Evolutionary conservation across 2,113 vertebrate genomes (phyloP).

Genomic region (Otis tarda): DNA sequence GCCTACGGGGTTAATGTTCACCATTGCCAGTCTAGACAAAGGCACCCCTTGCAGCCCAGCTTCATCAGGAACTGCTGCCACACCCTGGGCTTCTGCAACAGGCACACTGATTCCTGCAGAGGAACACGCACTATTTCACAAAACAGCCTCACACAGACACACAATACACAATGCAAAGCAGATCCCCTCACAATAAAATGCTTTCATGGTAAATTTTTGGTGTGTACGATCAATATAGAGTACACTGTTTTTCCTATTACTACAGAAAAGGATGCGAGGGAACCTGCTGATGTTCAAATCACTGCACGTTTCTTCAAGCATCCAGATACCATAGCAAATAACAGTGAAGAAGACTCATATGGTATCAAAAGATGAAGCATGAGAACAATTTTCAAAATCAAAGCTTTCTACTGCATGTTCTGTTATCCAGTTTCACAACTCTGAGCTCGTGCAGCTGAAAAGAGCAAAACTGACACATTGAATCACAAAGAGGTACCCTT

Average conservation of each 20-base stretch:
- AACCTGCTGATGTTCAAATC: background rate
- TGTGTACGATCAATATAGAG: background rate
- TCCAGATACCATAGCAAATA: background rate
- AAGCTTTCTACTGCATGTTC: background rate
- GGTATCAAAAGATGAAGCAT: background rate
- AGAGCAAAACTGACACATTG: background rate
- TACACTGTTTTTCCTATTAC: background rate
- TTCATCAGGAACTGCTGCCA: background rate
- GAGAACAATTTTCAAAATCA: background rate
- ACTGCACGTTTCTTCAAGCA: background rate
- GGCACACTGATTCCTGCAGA: background rate
- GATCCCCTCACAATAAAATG: background rate
- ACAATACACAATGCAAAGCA: background rate
- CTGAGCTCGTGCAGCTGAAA: background rate
- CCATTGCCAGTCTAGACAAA: background rate
- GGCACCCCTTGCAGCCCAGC: background rate
- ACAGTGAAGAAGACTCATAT: background rate
- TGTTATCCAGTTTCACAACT: background rate
- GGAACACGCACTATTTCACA: background rate
- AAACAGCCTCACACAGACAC: background rate
- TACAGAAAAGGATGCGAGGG: background rate
- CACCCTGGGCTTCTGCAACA: background rate
- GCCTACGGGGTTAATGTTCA: background rate
- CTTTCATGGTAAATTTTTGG: background rate
- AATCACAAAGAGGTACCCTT: background rate